A percentile compares a stretch with the other conserved stretches of the same genome.
These are phyloP conservation scores for Bombus confusus DNA, from an alignment of 1,140 invertebrate genomes.

Conservation along the genomic window DNA sequence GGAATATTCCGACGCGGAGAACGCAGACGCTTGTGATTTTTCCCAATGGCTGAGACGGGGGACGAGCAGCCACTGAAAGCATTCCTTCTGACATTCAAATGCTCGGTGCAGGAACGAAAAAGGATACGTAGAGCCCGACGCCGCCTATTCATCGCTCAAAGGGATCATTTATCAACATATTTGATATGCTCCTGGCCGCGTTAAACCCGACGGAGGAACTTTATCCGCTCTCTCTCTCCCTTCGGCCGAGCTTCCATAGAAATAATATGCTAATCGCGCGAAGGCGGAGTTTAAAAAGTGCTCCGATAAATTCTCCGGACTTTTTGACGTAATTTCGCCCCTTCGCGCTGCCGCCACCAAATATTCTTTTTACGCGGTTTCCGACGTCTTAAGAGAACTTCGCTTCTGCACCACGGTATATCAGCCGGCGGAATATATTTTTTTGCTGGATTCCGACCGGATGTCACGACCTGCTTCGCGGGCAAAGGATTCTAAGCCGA, in stretches of 20 bases:
- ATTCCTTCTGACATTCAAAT: constrained; percentile 81
- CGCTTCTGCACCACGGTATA: constrained; percentile 51
- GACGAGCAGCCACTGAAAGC: constrained; percentile 51
- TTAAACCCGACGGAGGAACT: constrained; percentile 54
- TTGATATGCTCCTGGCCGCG: constrained; percentile 79
- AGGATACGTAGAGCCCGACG: constrained; percentile 70
- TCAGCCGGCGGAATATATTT: constrained; percentile 64
- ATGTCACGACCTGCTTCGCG: constrained; percentile 39
- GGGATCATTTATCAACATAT: constrained; percentile 83
- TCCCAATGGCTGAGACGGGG: constrained; percentile 47
- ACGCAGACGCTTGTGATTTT: constrained; percentile 57
- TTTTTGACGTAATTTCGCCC: constrained; percentile 82
- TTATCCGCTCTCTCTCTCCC: constrained; percentile 39
- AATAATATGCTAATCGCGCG: constrained; percentile 82
- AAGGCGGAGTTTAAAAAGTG: constrained; percentile 83
- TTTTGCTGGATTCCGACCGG: constrained; percentile 28
- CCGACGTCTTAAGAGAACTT: constrained; percentile 71
- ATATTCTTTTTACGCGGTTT: constrained; percentile 78
- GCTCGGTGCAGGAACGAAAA: constrained; percentile 62
- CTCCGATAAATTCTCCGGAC: constrained; percentile 82
- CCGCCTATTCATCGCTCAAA: constrained; percentile 79
- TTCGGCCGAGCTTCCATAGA: constrained; percentile 75
- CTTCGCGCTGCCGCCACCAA: constrained; percentile 66
- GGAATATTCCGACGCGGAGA: constrained; percentile 34
- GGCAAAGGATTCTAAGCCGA: constrained; percentile 10